Evolutionary conservation across 2,113 vertebrate species (phyloP), one percentile per base, ranked within the genome.

Genomic region (Misgurnus mizolepis): DNA sequence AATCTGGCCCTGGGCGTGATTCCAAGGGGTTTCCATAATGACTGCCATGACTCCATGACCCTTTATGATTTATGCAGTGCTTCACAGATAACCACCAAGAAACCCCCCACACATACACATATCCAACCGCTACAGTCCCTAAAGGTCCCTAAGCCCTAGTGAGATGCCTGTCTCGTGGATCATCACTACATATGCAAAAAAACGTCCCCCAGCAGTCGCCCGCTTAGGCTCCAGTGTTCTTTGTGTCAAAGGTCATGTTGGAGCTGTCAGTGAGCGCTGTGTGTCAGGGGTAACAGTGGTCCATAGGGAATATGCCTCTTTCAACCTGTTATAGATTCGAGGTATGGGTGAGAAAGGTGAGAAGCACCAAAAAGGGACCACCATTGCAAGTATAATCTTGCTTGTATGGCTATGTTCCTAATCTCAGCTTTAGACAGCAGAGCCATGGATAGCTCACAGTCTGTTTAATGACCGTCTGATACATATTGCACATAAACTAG

Each of bases 11-110:
- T 79, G 82, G 77, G 85, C 87, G 84, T 80, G 86, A 10, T 89
- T 92, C 91, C 92, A 91, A 89, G 81, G 84, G 84, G 82, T 78
- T 83, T 82, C 83, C 85, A 89, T 92, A 91, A 91, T 91, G 89
- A 89, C 89, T 84, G 85, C 82, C 82, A 87, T 83, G 74, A 85
- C 84, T 79, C 70, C 80, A 88, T 90, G 86, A 92, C 90, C 69
- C 88, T 88, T 88, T 84, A 85, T 39, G 85, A 88, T 86, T 83
- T 84, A 80, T 86, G 81, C 73, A 77, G 86, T 84, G 88, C 84
- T 89, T 66, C 71, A 88, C 88, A 89, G 81, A 84, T 85, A 79
- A 67, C 68, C 79, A 81, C 75, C 49, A 82, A 50, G 67, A 82
- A 82, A 65, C 58, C 70, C 18, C 80, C 76, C 39, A 58, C 64